Percentiles rank a stretch among this genome's conserved stretches.
Conservation (phyloP, 2,888 invertebrate species). For the Amiota minor region DNA sequence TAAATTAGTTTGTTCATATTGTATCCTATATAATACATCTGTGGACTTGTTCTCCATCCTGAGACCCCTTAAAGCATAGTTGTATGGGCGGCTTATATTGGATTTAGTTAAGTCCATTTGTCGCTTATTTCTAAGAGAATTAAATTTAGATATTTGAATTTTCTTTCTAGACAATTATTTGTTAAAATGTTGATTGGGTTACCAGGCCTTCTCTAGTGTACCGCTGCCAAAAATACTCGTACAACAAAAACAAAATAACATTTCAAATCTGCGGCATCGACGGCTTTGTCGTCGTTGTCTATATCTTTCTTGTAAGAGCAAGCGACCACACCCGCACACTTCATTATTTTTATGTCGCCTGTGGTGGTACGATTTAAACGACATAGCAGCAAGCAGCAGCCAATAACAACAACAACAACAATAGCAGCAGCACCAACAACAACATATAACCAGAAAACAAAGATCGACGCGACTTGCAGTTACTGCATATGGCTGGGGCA, state of each 20-base stretch:
- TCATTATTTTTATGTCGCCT: conserved; percentile 74
- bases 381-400: conserved; percentile 46
- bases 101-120: too few species aligned
- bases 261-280: conserved; percentile 16
- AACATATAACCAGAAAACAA: conserved; percentile 23
- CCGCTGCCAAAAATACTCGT: not conserved
- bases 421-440: not conserved
- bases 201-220: not conserved
- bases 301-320: conserved; percentile 8
- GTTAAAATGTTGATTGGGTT: conserved; percentile 20
- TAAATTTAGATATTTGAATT: too few species aligned
- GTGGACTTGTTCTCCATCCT: too few species aligned
- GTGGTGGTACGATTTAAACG: conserved; percentile 70
- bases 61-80: too few species aligned
- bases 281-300: conserved; percentile 2
- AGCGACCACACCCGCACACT: conserved; percentile 74
- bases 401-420: not conserved
- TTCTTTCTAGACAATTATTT: too few species aligned
- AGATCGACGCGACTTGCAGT: not conserved
- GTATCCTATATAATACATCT: too few species aligned
- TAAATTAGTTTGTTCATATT: too few species aligned
- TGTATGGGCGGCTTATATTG: too few species aligned
- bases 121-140: too few species aligned
- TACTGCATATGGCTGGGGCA: conserved; percentile 18
- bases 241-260: not conserved